Evolutionary conservation across 2,797 vertebrate genomes (phyloP), one percentile per base, ranked within the genome.

Genomic region (Emydoidea blandingii): DNA sequence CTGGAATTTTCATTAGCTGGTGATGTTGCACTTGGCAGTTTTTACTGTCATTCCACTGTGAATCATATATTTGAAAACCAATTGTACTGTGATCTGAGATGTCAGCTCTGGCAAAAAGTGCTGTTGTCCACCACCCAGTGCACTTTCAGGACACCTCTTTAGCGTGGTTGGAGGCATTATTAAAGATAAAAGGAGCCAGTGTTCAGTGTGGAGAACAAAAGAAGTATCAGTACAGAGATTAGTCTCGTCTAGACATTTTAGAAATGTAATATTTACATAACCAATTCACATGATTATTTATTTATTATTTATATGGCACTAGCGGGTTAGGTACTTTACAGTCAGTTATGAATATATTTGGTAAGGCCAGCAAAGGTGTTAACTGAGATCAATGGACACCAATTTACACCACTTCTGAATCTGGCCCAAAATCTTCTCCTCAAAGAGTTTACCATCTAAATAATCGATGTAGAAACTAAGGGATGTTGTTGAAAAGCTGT

Each of bases 191-290:
- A 72, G 19, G 25, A 85, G 37, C 8, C 16, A 41, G 29, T 53
- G 50, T 74, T 41, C 25, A 53, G 52, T 53, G 29, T 74, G 50
- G 65, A 72, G 86, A 83, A 91, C 82, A 90, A 92, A 91, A 79
- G 82, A 37, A 86, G 80, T 54, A 81, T 49, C 53, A 3, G 62
- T 49, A 79, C 44, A 57, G 68, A 74, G 74, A 54, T 93, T 90
- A 90, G 53, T 83, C 34, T 92, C 54, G 41, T 87, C 80, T 90
- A 88, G 83, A 34, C 50, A 12, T 92, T 92, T 81, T 82, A 93
- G 81, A 79, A 86, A 78, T 47, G 14, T 95, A 37, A 78, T 92
- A 91, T 95, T 92, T 89, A 95, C 90, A 93, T 79, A 90, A 82
- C 86, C 5, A 74, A 83, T 92, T 94, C 52, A 83, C 92, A 57